Percentiles rank a stretch among this genome's conserved stretches.
These are phyloP conservation scores for Amniataba percoides DNA, from an alignment of 2,797 vertebrate genomes.

Conservation along the genomic window DNA sequence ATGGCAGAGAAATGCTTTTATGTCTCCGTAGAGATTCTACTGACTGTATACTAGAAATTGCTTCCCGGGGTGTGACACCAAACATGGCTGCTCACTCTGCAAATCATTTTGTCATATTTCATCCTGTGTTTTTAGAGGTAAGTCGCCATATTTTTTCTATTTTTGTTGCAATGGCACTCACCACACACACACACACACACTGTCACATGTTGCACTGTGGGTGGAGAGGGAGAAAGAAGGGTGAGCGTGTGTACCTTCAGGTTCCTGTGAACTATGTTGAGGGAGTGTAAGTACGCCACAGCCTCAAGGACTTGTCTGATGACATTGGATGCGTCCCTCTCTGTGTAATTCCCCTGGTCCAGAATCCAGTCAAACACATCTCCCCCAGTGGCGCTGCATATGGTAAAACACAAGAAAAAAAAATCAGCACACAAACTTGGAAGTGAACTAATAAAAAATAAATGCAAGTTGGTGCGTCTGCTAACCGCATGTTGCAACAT, in stretches of 20 bases:
- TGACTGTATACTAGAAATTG: slow-evolving; percentile 47
- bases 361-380: slow-evolving; percentile 93
- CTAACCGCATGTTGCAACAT: slow-evolving; percentile 53
- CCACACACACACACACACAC: background rate
- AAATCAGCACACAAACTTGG: background rate
- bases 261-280: slow-evolving; percentile 91
- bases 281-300: slow-evolving; percentile 89
- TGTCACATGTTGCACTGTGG: background rate
- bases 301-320: slow-evolving; percentile 91
- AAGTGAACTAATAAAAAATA: slow-evolving; percentile 24
- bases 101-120: slow-evolving; percentile 11
- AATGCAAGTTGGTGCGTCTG: slow-evolving; percentile 4
- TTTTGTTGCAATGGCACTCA: background rate
- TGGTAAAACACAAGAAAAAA: slow-evolving; percentile 8
- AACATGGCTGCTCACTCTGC: slow-evolving; percentile 7
- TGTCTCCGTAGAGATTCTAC: slow-evolving; percentile 54
- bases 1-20: slow-evolving; percentile 51
- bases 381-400: slow-evolving; percentile 88
- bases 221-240: background rate
- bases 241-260: slow-evolving; percentile 83
- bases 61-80: slow-evolving; percentile 34
- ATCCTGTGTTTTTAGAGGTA: slow-evolving; percentile 6
- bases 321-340: slow-evolving; percentile 90
- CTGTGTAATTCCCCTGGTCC: slow-evolving; percentile 92
- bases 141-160: background rate